Percentiles rank a stretch among this genome's conserved stretches.
Evolutionary conservation across 1,140 invertebrate species (phyloP).

Genomic region (Brachionus sp.): DNA sequence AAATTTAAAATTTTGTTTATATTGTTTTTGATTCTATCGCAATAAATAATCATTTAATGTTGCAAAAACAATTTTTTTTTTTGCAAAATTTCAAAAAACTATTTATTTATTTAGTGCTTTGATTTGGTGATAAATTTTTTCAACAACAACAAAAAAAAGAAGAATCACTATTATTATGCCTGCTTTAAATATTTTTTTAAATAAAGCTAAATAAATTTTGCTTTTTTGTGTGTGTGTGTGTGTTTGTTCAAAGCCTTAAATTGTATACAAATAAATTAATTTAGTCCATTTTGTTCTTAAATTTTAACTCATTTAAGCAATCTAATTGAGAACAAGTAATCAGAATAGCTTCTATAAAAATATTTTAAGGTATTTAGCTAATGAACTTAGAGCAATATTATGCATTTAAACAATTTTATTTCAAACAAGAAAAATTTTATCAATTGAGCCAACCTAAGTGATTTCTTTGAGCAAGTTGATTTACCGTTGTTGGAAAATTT

Average conservation of each 20-base stretch:
- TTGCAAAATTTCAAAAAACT: background rate
- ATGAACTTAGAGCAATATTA: background rate
- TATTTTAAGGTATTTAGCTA: background rate
- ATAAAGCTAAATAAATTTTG: background rate
- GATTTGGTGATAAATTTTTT: background rate
- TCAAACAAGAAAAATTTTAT: too few species aligned
- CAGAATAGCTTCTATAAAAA: background rate
- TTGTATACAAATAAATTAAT: background rate
- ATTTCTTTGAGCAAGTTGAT: too few species aligned
- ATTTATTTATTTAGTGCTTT: background rate
- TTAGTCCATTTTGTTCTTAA: background rate
- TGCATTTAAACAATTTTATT: too few species aligned
- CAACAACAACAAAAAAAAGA: background rate
- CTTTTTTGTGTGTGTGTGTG: background rate
- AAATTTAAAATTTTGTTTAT: background rate
- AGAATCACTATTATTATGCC: background rate
- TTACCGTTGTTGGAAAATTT: background rate
- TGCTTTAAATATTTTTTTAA: background rate
- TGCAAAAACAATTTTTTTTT: background rate
- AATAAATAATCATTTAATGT: background rate
- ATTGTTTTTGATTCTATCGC: background rate
- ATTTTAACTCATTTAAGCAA: background rate
- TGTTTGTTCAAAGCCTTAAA: background rate
- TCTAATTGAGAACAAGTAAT: background rate
- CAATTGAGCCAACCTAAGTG: too few species aligned